Evolutionary conservation across 2,888 invertebrate genomes (phyloP), one percentile per base, ranked within the genome.

Genomic region (Leptinotarsa rubiginosa): DNA sequence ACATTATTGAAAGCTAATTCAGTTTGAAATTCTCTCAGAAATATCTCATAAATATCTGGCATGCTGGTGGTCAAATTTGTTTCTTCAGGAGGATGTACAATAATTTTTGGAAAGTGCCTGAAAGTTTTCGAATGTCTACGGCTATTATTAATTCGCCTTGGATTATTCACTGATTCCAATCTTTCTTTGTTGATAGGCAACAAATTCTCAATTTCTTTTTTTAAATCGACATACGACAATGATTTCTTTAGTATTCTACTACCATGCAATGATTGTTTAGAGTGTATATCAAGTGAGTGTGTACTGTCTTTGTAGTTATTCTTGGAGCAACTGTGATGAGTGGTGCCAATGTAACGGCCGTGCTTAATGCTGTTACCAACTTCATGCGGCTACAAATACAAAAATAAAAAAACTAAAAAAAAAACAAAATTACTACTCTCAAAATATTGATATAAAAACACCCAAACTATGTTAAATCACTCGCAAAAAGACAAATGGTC

Each of bases 311-410:
- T 74, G 64, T 41, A 69, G 75, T 70, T 75, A 70, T 76, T 76
- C 49, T 65, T 70, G 70, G 72, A 71, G 73, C 66, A 72, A 75
- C 75, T 77, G 71, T 78, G 74, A 75, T 75, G 76, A 75, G 85
- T 84, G 84, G 84, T 86, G 86, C 86, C 85, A 84, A 85, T 81
- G 76, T 80, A 77, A 77, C 80, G 76, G 71, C 80, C 77, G 80
- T 83, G 82, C 74, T 75, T 77, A 75, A 72, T 76, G 79, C 70
- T 73, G 83, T 80, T 83, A 84, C 82, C 83, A 81, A 82, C 83
- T 78, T 81, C 85, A 86, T 85, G 86, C 86, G 81, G 85, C 87
- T 87, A 87, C 83, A 87, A 86, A 82, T 82, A 84, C 83, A 84
- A 84, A 85, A 84, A 83, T 79, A 80, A 78, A 81, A 78, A 81